A percentile compares a stretch with the other conserved stretches of the same genome.
Evolutionary conservation across 2,113 vertebrate genomes (phyloP).

Genomic region (Myotis yumanensis): DNA sequence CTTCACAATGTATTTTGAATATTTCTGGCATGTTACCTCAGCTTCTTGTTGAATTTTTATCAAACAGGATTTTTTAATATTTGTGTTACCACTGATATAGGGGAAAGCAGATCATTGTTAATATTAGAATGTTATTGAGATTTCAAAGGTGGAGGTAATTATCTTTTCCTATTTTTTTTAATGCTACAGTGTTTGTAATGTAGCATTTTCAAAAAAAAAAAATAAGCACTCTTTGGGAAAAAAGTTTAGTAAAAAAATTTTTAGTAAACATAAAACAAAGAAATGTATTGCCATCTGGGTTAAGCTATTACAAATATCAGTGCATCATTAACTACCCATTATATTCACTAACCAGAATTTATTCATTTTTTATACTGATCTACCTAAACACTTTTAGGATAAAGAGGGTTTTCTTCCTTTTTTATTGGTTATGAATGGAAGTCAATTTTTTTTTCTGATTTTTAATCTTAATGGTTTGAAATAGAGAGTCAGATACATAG

Average conservation of each 20-base stretch:
- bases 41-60: slow-evolving; percentile 18
- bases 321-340: not conserved
- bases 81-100: slow-evolving; percentile 1
- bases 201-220: not conserved
- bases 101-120: slow-evolving; percentile 4
- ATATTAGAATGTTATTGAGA: slow-evolving; percentile 15
- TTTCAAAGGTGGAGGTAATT: slow-evolving; percentile 8
- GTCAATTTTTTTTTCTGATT: slow-evolving; percentile 43
- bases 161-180: slow-evolving; percentile 34
- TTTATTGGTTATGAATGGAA: slow-evolving; percentile 48
- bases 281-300: not conserved
- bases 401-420: slow-evolving; percentile 31
- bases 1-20: not conserved
- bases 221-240: slow-evolving; percentile 27
- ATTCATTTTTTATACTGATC: slow-evolving; percentile 6
- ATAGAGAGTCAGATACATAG: slow-evolving; percentile 61
- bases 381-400: not conserved
- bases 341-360: not conserved
- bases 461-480: slow-evolving; percentile 69
- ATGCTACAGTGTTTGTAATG: not conserved
- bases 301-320: slow-evolving; percentile 50
- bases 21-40: not conserved
- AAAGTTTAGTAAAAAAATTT: slow-evolving; percentile 34
- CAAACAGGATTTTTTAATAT: slow-evolving; percentile 39
- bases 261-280: slow-evolving; percentile 30